These are phyloP conservation scores for Agrotis puta DNA, from an alignment of 2,888 invertebrate species.

Conservation along the genomic window DNA sequence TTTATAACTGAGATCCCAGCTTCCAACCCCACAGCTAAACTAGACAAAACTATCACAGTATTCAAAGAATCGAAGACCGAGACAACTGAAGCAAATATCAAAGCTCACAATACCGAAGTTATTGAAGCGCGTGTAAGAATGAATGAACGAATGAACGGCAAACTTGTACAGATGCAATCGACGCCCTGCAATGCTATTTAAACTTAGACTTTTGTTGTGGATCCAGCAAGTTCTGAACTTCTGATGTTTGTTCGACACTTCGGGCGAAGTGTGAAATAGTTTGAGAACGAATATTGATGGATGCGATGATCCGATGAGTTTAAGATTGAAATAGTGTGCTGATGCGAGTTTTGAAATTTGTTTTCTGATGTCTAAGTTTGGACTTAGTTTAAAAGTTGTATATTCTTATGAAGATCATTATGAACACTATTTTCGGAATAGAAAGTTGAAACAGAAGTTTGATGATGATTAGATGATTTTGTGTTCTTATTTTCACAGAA, in stretches of 20 bases:
- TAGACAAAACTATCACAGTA: constrained; percentile 19
- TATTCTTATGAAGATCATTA: too few relatives aligned
- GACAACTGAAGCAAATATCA: constrained; percentile 50
- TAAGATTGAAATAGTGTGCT: constrained; percentile 33
- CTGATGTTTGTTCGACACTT: constrained; percentile 38
- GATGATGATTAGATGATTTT: neutral
- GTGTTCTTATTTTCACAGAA: neutral
- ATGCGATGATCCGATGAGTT: constrained; percentile 53
- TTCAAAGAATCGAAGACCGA: constrained; percentile 29
- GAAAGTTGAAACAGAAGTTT: too few relatives aligned
- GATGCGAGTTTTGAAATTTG: constrained; percentile 43
- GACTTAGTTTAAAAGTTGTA: constrained; percentile 6
- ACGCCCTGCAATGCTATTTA: constrained; percentile 60
- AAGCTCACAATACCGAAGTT: constrained; percentile 52
- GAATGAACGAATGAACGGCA: constrained; percentile 57
- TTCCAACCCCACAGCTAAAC: neutral
- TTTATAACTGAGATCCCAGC: neutral
- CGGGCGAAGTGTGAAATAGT: constrained; percentile 42
- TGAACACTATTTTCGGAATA: too few relatives aligned
- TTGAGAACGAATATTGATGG: constrained; percentile 45
- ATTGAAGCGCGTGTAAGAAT: constrained; percentile 57
- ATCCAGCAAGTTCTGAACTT: constrained; percentile 54
- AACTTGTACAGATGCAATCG: constrained; percentile 63
- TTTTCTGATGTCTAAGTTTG: constrained; percentile 10
- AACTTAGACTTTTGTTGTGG: constrained; percentile 60